A percentile compares a stretch with the other conserved stretches of the same genome.
Evolutionary conservation across 2,888 invertebrate genomes (phyloP).

Genomic region (Synergus gifuensis): DNA sequence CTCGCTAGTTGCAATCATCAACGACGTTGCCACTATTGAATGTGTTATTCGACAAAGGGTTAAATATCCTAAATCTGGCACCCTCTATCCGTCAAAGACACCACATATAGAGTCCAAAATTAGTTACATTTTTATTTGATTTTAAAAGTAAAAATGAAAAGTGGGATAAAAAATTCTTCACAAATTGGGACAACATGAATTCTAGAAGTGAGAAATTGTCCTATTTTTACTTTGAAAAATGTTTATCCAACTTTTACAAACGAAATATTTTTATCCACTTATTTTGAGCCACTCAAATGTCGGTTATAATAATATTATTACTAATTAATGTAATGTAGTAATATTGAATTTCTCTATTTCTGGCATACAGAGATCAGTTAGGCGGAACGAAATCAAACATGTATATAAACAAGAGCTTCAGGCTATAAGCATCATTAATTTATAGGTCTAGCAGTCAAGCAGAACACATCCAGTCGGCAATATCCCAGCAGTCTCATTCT

Average conservation of each 20-base stretch:
- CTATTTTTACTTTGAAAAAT: too few species aligned
- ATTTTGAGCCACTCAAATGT: not conserved
- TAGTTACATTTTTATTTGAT: too few species aligned
- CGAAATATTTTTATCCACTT: too few species aligned
- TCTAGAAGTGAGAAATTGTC: too few species aligned
- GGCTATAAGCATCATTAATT: slow-evolving; percentile 10
- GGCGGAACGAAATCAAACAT: not conserved
- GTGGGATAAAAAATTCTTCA: too few species aligned
- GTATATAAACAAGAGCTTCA: slow-evolving; percentile 7
- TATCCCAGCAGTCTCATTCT: not conserved
- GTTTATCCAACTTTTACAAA: too few species aligned
- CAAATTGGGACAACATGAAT: too few species aligned
- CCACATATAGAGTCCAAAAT: not conserved
- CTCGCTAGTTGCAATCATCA: slow-evolving; percentile 15
- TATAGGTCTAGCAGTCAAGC: slow-evolving; percentile 7
- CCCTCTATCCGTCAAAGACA: not conserved
- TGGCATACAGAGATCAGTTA: not conserved
- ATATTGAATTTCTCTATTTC: not conserved
- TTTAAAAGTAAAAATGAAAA: too few species aligned
- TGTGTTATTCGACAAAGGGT: not conserved
- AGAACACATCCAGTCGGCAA: not conserved
- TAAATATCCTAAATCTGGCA: not conserved
- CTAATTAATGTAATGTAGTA: not conserved
- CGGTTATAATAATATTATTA: not conserved
- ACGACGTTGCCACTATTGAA: not conserved